phyloP scores from a whole-genome alignment of 2,888 invertebrate species.

The Xylota sylvarum region DNA sequence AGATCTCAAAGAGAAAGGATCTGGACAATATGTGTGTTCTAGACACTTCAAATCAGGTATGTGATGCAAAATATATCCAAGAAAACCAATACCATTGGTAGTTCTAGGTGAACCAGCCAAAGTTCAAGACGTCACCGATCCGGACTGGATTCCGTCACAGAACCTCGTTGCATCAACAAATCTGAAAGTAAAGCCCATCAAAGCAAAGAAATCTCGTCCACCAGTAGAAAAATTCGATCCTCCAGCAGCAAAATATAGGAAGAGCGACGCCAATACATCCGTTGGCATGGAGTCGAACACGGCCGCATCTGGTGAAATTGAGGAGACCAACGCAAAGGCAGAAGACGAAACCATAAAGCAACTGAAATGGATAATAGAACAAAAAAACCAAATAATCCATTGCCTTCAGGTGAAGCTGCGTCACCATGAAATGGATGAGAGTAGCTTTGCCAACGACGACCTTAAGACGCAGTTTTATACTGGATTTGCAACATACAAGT shows the following conservation, averaged over 20 bases:
- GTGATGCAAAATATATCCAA: not conserved
- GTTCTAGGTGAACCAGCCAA: conserved; percentile 22
- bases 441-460: conserved; percentile 11
- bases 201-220: not conserved
- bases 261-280: not conserved
- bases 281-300: conserved; percentile 3
- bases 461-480: conserved; percentile 41
- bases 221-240: not conserved
- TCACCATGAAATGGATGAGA: not conserved
- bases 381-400: not conserved
- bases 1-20: not conserved
- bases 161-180: conserved; percentile 1
- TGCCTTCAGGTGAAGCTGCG: conserved; percentile 1
- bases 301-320: not conserved
- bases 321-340: not conserved
- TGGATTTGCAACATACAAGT: conserved; percentile 25
- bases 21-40: conserved; percentile 24
- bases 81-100: not conserved
- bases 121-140: conserved; percentile 15
- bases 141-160: conserved; percentile 33
- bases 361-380: not conserved
- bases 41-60: conserved; percentile 38
- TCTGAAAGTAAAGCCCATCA: not conserved
- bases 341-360: not conserved
- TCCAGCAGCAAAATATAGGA: not conserved